Percentiles rank a stretch among this genome's conserved stretches.
Conservation (phyloP, 2,113 vertebrate species). For the Trinectes maculatus region DNA sequence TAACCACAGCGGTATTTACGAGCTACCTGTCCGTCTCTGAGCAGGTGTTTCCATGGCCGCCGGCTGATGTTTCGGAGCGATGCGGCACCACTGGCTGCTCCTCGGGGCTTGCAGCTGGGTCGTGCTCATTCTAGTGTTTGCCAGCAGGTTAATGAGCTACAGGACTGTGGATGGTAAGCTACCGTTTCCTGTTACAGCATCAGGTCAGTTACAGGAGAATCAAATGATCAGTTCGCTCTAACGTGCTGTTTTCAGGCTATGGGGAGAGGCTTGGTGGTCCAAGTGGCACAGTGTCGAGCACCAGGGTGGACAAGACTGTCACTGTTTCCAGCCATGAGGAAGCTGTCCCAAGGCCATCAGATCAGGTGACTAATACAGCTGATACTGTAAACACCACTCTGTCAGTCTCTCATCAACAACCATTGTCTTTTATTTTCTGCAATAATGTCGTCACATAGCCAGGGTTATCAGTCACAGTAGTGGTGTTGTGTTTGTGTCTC, state of each 20-base stretch:
- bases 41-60: slow-evolving; percentile 54
- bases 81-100: slow-evolving; percentile 97
- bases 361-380: slow-evolving; percentile 76
- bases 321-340: slow-evolving; percentile 65
- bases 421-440: too few species aligned
- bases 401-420: too few species aligned
- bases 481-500: slow-evolving; percentile 28
- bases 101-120: slow-evolving; percentile 96
- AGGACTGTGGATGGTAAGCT: slow-evolving; percentile 87
- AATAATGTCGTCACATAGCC: too few species aligned
- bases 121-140: slow-evolving; percentile 95
- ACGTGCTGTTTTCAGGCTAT: slow-evolving; percentile 80
- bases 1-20: too few species aligned
- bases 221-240: not conserved
- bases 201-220: not conserved
- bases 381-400: not conserved
- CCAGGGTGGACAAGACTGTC: slow-evolving; percentile 74
- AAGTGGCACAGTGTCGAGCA: slow-evolving; percentile 78
- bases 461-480: not conserved
- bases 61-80: slow-evolving; percentile 81
- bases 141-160: slow-evolving; percentile 94
- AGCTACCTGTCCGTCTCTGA: not conserved
- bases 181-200: rapidly evolving
- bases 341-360: slow-evolving; percentile 72
- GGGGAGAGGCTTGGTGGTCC: slow-evolving; percentile 80